phyloP scores from a whole-genome alignment of 2,888 invertebrate genomes.

The Ferdinandea cuprea region DNA sequence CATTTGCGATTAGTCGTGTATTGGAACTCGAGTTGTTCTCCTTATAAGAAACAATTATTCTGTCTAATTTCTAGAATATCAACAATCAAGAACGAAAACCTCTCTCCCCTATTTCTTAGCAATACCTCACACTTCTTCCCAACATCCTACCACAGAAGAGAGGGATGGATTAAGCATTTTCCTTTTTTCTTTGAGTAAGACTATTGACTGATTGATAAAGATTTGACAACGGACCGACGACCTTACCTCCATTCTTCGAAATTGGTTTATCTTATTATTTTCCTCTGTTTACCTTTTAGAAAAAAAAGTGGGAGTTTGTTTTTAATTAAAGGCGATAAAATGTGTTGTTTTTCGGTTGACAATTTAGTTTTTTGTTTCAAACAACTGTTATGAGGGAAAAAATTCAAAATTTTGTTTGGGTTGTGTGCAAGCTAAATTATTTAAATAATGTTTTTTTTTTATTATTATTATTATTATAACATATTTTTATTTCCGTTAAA shows the following conservation, averaged over 20 bases:
- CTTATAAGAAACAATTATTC: too few relatives aligned
- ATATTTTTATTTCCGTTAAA: conserved; percentile 10
- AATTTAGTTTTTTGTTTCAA: background rate
- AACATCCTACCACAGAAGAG: conserved; percentile 26
- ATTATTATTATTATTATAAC: too few relatives aligned
- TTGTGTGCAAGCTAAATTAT: conserved; percentile 62
- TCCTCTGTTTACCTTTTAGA: background rate
- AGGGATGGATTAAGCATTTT: conserved; percentile 18
- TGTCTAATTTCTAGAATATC: too few relatives aligned
- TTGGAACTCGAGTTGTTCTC: too few relatives aligned
- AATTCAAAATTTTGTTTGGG: conserved; percentile 54
- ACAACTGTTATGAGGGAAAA: conserved; percentile 21
- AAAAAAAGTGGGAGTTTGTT: conserved; percentile 21
- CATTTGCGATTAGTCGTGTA: too few relatives aligned
- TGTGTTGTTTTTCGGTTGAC: conserved; percentile 1
- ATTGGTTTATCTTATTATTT: background rate
- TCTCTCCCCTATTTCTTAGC: conserved; percentile 12
- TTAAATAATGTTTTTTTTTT: conserved; percentile 11
- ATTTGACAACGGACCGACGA: conserved; percentile 19
- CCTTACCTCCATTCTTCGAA: conserved; percentile 9
- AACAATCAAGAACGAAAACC: too few relatives aligned
- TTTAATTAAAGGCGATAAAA: conserved; percentile 3
- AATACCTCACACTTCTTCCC: conserved; percentile 19
- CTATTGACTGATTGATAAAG: conserved; percentile 41
- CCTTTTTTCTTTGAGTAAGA: conserved; percentile 18